Evolutionary conservation across 2,797 vertebrate species (phyloP).

Genomic region (Hyperoplus lanceolatus): DNA sequence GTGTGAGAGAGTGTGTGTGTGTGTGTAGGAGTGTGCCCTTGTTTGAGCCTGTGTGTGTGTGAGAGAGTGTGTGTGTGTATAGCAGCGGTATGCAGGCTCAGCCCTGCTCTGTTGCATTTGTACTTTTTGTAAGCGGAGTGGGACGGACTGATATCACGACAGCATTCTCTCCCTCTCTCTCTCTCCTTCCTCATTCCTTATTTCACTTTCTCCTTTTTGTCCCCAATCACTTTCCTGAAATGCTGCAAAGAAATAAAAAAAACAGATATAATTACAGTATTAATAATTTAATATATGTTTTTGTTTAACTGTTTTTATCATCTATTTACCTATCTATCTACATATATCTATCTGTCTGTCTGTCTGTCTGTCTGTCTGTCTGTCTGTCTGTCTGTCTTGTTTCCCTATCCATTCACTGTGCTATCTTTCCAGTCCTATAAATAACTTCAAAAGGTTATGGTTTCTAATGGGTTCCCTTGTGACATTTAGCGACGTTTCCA

Average conservation of each 20-base stretch:
- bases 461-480: slow-evolving; percentile 18
- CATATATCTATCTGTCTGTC: too few species aligned
- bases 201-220: slow-evolving; percentile 20
- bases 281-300: neutral
- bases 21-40: slow-evolving; percentile 34
- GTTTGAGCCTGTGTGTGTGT: slow-evolving; percentile 27
- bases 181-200: slow-evolving; percentile 5
- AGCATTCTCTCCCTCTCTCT: slow-evolving; percentile 46
- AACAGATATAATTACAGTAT: neutral
- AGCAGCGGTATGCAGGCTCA: slow-evolving; percentile 68
- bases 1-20: slow-evolving; percentile 14
- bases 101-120: slow-evolving; percentile 71
- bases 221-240: neutral
- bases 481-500: slow-evolving; percentile 33
- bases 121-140: slow-evolving; percentile 65
- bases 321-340: too few species aligned
- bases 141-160: slow-evolving; percentile 75
- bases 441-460: slow-evolving; percentile 1
- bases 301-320: too few species aligned
- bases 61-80: slow-evolving; percentile 58
- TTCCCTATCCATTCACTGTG: neutral
- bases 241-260: neutral
- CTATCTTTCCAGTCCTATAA: neutral
- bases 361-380: too few species aligned
- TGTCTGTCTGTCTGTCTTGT: too few species aligned